Evolutionary conservation across 2,113 vertebrate species (phyloP).

Genomic region (Nycticebus coucang): DNA sequence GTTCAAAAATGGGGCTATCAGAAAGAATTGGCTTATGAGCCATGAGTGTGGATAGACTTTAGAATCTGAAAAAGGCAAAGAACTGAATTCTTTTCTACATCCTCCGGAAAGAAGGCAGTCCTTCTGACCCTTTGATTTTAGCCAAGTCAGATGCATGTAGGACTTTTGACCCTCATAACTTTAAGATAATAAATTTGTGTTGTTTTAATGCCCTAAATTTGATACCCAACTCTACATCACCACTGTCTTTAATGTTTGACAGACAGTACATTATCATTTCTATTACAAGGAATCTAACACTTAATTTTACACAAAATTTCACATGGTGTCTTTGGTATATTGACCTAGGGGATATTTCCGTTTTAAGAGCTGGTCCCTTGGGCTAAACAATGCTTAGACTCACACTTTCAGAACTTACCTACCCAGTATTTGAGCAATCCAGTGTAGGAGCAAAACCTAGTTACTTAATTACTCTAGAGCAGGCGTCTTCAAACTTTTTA

Average conservation of each 20-base stretch:
- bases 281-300: neutral
- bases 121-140: neutral
- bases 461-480: constrained; percentile 62
- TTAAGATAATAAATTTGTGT: neutral
- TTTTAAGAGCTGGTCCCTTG: constrained; percentile 3
- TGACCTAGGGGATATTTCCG: neutral
- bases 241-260: neutral
- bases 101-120: neutral
- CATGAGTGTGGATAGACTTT: no score
- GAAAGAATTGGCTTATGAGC: neutral
- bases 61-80: neutral
- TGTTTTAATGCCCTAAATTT: neutral
- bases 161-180: neutral
- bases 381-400: neutral
- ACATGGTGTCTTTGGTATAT: neutral
- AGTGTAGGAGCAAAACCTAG: constrained; percentile 61
- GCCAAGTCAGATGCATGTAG: neutral
- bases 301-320: neutral
- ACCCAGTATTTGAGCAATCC: constrained; percentile 59
- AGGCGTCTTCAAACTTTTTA: no score
- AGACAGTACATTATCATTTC: neutral
- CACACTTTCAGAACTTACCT: constrained; percentile 61
- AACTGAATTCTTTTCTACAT: neutral
- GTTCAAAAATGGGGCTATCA: neutral
- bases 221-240: neutral